Evolutionary conservation across 2,888 invertebrate species (phyloP).

Genomic region (Rhagophthalmus giganteus): DNA sequence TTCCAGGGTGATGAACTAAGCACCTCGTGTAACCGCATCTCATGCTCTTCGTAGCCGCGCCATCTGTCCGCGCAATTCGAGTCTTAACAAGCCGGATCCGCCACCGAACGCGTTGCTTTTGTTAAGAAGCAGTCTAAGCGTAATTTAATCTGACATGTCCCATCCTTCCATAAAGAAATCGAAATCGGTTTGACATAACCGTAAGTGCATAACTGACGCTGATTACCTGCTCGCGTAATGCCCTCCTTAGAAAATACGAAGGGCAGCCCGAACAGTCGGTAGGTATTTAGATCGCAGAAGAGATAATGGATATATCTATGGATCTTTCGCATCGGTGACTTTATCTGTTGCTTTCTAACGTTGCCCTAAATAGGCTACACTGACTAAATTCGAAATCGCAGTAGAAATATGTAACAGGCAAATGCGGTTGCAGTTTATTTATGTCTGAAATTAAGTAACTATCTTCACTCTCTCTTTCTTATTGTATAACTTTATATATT

Average conservation of each 20-base stretch:
- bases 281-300: not conserved
- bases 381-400: not conserved
- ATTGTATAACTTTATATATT: too few relatives aligned
- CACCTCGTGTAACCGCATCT: constrained; percentile 52
- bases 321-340: not conserved
- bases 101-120: constrained; percentile 39
- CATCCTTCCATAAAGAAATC: constrained; percentile 30
- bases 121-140: constrained; percentile 32
- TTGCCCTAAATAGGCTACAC: not conserved
- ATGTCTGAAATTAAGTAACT: too few relatives aligned
- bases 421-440: too few relatives aligned
- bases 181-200: constrained; percentile 30
- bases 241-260: constrained; percentile 18
- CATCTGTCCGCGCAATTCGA: constrained; percentile 39
- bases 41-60: constrained; percentile 38
- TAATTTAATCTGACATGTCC: constrained; percentile 36
- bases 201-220: constrained; percentile 31
- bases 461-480: too few relatives aligned
- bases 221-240: constrained; percentile 26
- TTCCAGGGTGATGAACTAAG: constrained; percentile 55
- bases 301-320: not conserved
- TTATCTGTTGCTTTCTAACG: not conserved
- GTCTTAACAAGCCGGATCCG: constrained; percentile 40
- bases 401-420: too few relatives aligned
- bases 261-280: constrained; percentile 6